phyloP scores from a whole-genome alignment of 2,888 invertebrate species.

The Aleiodes leptofemur region DNA sequence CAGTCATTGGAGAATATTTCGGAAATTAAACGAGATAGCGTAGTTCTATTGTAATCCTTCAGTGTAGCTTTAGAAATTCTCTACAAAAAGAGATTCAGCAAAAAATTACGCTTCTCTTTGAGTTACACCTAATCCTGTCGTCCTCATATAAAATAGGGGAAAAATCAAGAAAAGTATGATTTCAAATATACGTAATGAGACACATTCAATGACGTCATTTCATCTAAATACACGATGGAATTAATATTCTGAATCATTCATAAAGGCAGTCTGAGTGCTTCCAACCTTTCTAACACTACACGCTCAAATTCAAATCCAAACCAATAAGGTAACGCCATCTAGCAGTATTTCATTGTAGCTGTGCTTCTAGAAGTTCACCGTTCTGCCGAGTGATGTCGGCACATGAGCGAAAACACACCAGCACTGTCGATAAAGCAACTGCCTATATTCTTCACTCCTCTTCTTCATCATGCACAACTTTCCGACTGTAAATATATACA shows the following conservation, averaged over 20 bases:
- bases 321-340: neutral
- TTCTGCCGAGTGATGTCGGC: conserved; percentile 50
- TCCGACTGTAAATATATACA: conserved; percentile 7
- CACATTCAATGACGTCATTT: neutral
- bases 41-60: no score
- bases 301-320: neutral
- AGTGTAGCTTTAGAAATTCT: no score
- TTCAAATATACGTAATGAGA: neutral
- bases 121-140: no score
- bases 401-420: conserved; percentile 27
- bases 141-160: neutral
- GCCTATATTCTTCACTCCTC: conserved; percentile 33
- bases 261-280: neutral
- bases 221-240: neutral
- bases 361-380: conserved; percentile 27
- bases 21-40: no score
- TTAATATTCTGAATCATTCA: conserved; percentile 23
- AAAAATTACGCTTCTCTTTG: no score
- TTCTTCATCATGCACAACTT: neutral
- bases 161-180: neutral
- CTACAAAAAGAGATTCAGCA: no score
- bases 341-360: neutral
- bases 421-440: conserved; percentile 57
- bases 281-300: neutral
- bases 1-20: no score